Evolutionary conservation across 1,140 invertebrate genomes (phyloP), one percentile per base, ranked within the genome.

Genomic region (Paramacrobiotus metropolitanus): DNA sequence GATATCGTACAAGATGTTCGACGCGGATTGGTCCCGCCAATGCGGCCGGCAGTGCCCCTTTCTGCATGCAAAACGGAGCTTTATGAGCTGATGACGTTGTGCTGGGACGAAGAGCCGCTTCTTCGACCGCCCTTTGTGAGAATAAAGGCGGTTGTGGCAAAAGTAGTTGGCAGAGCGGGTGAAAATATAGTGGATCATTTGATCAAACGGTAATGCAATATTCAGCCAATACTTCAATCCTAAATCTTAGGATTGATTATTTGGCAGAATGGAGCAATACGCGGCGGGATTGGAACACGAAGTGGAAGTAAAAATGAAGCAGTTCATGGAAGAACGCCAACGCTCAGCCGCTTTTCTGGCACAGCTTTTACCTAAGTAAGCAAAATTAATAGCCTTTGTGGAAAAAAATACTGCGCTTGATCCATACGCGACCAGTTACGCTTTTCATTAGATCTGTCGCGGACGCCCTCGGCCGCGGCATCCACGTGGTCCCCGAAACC

Each of bases 181-280:
- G 48, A 24, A 20, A 90, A 91, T 71, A 87, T 92, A 64, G 88
- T 92, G 84, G 88, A 93, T 70, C 85, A 89, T 77, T 88, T 92
- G 85, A 87, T 92, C 83, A 83, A 86, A 64, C 89, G 90, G 83
- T 87, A n/a, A n/a, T n/a, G n/a, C n/a, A n/a, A n/a, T n/a, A n/a
- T n/a, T n/a, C n/a, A n/a, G n/a, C n/a, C n/a, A n/a, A n/a, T n/a
- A n/a, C n/a, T n/a, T n/a, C n/a, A n/a, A n/a, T n/a, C n/a, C n/a
- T n/a, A n/a, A n/a, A n/a, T n/a, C n/a, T n/a, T n/a, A n/a, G n/a
- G n/a, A n/a, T n/a, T n/a, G n/a, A n/a, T n/a, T n/a, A n/a, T n/a
- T n/a, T n/a, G n/a, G n/a, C n/a, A n/a, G n/a, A n/a, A n/a, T n/a
- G n/a, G n/a, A n/a, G n/a, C n/a, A n/a, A n/a, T n/a, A n/a, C n/a